Percentiles rank a stretch among this genome's conserved stretches.
These are phyloP conservation scores for Trissolcus brochymenae DNA, from an alignment of 2,888 invertebrate species.

Conservation along the genomic window DNA sequence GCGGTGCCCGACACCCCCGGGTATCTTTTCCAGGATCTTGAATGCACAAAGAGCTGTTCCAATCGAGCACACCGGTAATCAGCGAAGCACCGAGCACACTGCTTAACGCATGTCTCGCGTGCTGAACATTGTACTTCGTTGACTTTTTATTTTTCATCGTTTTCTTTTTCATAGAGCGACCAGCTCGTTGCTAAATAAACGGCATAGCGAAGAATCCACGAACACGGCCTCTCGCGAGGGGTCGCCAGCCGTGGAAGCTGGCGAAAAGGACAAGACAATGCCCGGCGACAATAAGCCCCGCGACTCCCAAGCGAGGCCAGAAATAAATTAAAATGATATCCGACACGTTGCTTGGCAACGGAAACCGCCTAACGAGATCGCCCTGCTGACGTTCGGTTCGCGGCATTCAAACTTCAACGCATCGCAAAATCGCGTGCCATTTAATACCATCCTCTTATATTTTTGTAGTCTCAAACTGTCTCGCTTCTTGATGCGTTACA, in stretches of 20 bases:
- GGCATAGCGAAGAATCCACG: conserved; percentile 42
- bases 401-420: conserved; percentile 20
- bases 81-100: conserved; percentile 50
- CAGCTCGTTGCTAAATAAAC: conserved; percentile 34
- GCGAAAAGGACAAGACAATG: conserved; percentile 69
- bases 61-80: conserved; percentile 47
- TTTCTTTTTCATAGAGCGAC: conserved; percentile 17
- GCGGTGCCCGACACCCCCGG: conserved; percentile 2
- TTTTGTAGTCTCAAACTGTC: no score
- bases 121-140: conserved; percentile 43
- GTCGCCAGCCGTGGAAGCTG: conserved; percentile 43
- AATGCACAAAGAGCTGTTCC: conserved; percentile 51
- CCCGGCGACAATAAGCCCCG: conserved; percentile 68
- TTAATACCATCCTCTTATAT: no score
- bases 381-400: conserved; percentile 8
- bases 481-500: no score
- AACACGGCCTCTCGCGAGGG: conserved; percentile 32
- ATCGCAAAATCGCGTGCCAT: conserved; percentile 2
- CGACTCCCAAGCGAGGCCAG: conserved; percentile 57
- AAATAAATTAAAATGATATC: conserved; percentile 67
- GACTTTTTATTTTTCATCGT: conserved; percentile 7
- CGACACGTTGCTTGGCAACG: conserved; percentile 33
- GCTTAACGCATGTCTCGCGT: conserved; percentile 53
- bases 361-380: conserved; percentile 48
- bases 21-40: conserved; percentile 52